Percentiles rank a stretch among this genome's conserved stretches.
Evolutionary conservation across 2,113 vertebrate genomes (phyloP).

Genomic region (Xiphophorus hellerii): DNA sequence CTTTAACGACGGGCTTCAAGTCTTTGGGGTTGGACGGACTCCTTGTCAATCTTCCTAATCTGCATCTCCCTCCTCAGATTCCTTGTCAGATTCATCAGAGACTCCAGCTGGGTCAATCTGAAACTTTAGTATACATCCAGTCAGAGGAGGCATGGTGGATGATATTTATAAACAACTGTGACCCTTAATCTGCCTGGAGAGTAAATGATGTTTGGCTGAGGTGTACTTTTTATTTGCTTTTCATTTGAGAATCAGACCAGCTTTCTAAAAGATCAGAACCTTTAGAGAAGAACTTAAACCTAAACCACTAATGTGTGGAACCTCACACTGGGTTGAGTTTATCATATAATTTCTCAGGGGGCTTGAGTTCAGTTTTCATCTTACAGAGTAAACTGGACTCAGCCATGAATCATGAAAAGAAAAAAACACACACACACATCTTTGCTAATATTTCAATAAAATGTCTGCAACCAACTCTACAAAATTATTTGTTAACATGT

Average conservation of each 20-base stretch:
- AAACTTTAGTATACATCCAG: too few species aligned
- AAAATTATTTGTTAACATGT: not conserved
- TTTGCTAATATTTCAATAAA: not conserved
- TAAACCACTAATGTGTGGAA: not conserved
- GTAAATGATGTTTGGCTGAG: not conserved
- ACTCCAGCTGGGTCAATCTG: not conserved
- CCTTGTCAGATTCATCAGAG: too few species aligned
- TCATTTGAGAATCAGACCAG: not conserved
- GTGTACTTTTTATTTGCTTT: not conserved
- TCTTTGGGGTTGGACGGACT: not conserved
- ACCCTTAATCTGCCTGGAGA: not conserved
- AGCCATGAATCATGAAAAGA: not conserved
- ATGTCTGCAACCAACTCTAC: not conserved
- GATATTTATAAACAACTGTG: not conserved
- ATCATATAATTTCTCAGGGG: not conserved
- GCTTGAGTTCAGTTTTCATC: not conserved
- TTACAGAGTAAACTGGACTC: not conserved
- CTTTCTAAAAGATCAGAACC: not conserved
- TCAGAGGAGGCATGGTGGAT: not conserved
- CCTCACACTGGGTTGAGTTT: not conserved
- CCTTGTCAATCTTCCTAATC: not conserved
- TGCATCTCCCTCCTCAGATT: not conserved
- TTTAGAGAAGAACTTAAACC: not conserved
- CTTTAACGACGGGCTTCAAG: not conserved
- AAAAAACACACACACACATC: not conserved